Base-by-base conservation (phyloP, 30 jellyfish, hydroid and myxozoan species). In the Aurelia sp. region DNA sequence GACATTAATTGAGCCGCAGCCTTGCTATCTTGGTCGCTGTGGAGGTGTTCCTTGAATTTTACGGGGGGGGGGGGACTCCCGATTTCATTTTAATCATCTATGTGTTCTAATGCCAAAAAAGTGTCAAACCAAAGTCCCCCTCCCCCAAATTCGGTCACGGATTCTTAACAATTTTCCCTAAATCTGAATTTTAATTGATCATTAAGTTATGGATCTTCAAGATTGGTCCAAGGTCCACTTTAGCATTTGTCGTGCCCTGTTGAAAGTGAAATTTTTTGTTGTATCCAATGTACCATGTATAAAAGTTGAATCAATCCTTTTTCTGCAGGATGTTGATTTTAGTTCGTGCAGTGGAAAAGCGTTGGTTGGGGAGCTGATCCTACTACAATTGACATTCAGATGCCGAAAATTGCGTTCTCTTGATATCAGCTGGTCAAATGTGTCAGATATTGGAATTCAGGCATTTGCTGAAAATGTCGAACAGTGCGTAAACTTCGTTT, bases 371-470 rank as follows among this genome's bases (percentile, higher is more conserved):
- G 98, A 92, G 73, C 83, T 89, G 48, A 89, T 92, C 27, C 79
- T 92, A 63, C 91, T 92, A 18, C 97, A 92, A 44, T 76, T 84
- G 16, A 74, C 97, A 27, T 44, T 91, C 18, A 76, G 91, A 55
- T 92, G 98, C 68, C 52, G 70, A 51, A 66, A 80, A 52, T 69
- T 94, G 12, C 83, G 82, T 13, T 84, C 96, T 6, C 73, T 94
- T 11, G 99, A 94, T 65, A 81, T 94, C 37, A 94, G 99, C 75
- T 94, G 99, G 99, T 82, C 96, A 13, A 94, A 87, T 73, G 96
- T 94, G n/a, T 71, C 91, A 1, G 93, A 88, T 33, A 73, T 57
- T 73, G 96, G 96, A 60, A 83, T 89, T 6, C 88, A 79, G 63
- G 90, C 96, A 5, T 47, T 94, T 27, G 71, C 82, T 66, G 90